Evolutionary conservation across 1,140 invertebrate species (phyloP).

Genomic region (Drosophila nebulosa): DNA sequence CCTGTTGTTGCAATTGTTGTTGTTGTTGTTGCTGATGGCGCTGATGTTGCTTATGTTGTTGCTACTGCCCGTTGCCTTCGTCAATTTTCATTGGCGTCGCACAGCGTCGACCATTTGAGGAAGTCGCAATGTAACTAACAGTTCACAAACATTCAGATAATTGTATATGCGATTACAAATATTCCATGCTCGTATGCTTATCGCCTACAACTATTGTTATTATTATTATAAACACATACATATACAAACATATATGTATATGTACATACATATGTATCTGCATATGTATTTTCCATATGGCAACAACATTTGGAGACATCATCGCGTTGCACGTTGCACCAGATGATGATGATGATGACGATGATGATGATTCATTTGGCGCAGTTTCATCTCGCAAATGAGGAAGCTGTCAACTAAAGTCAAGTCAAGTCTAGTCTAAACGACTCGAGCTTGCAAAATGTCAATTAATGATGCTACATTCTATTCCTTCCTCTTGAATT

Average conservation of each 20-base stretch:
- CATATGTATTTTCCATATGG: conserved; percentile 22
- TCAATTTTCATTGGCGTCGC: conserved; percentile 53
- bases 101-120: conserved; percentile 21
- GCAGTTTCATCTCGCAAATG: background rate
- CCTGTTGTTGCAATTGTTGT: conserved; percentile 46
- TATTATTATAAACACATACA: background rate
- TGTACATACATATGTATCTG: background rate
- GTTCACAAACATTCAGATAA: conserved; percentile 14
- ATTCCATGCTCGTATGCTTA: background rate
- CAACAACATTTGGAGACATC: conserved; percentile 49
- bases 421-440: too few species aligned
- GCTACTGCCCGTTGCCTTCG: background rate
- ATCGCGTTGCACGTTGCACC: conserved; percentile 51
- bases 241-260: background rate
- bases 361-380: conserved; percentile 2
- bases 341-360: too few species aligned
- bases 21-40: conserved; percentile 54
- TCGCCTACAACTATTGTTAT: conserved; percentile 1
- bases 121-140: conserved; percentile 30
- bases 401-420: conserved; percentile 1
- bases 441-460: background rate
- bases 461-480: background rate
- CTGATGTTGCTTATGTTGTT: conserved; percentile 29
- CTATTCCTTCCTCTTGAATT: background rate
- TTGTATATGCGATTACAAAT: conserved; percentile 19